A percentile compares a stretch with the other conserved stretches of the same genome.
Evolutionary conservation across 2,797 vertebrate species (phyloP).

Genomic region (Rallus crepitans): DNA sequence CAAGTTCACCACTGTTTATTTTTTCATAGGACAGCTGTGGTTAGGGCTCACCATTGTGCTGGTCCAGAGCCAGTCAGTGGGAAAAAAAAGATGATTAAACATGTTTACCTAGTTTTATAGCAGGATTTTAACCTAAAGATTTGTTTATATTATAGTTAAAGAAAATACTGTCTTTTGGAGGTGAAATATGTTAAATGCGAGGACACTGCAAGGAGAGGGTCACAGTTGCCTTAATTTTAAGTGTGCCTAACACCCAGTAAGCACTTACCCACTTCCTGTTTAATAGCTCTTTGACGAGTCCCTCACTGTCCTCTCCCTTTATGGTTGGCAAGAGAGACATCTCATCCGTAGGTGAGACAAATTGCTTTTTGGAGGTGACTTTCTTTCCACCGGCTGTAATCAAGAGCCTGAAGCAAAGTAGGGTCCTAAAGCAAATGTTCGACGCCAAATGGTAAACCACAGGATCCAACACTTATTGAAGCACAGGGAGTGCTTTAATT

Average conservation of each 20-base stretch:
- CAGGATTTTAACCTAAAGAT: neutral
- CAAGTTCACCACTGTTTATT: neutral
- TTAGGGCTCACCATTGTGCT: neutral
- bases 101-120: neutral
- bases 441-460: accelerated
- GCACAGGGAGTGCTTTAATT: neutral
- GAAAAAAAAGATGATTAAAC: neutral
- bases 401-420: neutral
- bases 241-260: neutral
- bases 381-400: neutral
- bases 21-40: neutral
- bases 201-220: neutral
- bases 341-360: neutral
- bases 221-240: neutral
- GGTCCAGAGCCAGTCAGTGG: neutral
- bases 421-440: neutral
- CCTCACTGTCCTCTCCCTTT: neutral
- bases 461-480: neutral
- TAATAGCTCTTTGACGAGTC: neutral
- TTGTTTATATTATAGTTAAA: neutral
- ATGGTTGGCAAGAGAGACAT: neutral
- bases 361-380: neutral
- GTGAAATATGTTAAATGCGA: neutral
- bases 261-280: neutral
- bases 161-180: neutral